These are phyloP conservation scores for Geodia barretti DNA, from an alignment of 37 sponge, comb jelly and placozoan genomes.

Conservation along the genomic window DNA sequence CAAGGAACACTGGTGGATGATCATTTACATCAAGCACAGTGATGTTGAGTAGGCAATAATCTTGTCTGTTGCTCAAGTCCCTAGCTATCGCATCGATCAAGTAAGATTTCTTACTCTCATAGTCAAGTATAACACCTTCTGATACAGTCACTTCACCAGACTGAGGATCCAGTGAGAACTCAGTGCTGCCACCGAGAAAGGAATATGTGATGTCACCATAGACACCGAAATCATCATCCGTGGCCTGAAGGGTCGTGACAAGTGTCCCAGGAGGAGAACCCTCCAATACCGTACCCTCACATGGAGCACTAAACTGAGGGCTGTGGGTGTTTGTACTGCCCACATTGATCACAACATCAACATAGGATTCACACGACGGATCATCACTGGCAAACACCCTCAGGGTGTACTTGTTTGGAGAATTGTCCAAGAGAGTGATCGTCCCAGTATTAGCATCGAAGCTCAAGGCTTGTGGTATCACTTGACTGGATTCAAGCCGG, in stretches of 20 bases:
- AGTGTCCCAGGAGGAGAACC: conserved; percentile 46
- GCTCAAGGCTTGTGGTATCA: not conserved
- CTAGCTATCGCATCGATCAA: conserved; percentile 49
- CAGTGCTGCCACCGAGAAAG: not conserved
- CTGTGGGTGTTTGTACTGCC: conserved; percentile 31
- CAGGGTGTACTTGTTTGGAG: conserved; percentile 26
- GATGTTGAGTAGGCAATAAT: conserved; percentile 53
- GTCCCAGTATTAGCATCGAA: conserved; percentile 30
- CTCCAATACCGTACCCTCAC: conserved; percentile 34
- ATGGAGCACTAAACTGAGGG: conserved; percentile 24
- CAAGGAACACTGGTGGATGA: conserved; percentile 45
- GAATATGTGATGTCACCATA: conserved; percentile 35
- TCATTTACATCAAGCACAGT: conserved; percentile 72
- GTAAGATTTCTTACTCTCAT: conserved; percentile 20
- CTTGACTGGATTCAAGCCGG: conserved; percentile 13
- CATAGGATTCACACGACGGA: conserved; percentile 3
- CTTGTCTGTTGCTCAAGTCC: conserved; percentile 58
- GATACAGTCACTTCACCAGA: conserved; percentile 33
- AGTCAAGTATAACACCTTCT: not conserved
- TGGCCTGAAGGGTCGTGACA: conserved; percentile 41
- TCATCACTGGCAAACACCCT: conserved; percentile 55
- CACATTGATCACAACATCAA: conserved; percentile 41
- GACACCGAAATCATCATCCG: conserved; percentile 40
- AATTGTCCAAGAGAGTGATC: conserved; percentile 13
- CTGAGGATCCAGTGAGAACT: conserved; percentile 35